Conservation (phyloP, 1,140 invertebrate species). For the Homarus americanus region DNA sequence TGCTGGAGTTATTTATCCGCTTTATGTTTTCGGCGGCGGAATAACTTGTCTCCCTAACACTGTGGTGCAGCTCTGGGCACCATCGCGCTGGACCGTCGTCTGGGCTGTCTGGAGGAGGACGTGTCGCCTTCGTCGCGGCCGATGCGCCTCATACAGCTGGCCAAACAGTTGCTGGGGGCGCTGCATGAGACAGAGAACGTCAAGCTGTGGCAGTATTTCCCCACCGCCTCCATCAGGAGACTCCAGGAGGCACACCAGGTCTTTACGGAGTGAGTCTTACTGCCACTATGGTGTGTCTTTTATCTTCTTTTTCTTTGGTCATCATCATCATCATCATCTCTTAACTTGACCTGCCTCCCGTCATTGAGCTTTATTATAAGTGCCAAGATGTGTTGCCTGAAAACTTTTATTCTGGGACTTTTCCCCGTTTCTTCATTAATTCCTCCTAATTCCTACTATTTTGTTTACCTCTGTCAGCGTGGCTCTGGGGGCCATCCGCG, state of each 20-base stretch:
- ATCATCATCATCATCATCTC: too few relatives aligned
- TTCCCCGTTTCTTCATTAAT: neutral
- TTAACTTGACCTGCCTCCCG: too few relatives aligned
- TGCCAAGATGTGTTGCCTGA: too few relatives aligned
- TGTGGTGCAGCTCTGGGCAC: slow-evolving; percentile 48
- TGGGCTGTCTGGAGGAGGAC: slow-evolving; percentile 11
- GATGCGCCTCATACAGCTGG: slow-evolving; percentile 31
- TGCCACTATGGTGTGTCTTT: neutral
- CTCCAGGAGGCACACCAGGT: slow-evolving; percentile 49
- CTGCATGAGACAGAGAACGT: slow-evolving; percentile 59
- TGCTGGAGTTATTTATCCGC: neutral
- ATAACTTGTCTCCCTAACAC: too few relatives aligned
- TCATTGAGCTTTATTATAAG: too few relatives aligned
- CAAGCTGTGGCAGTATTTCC: slow-evolving; percentile 66
- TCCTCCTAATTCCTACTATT: neutral
- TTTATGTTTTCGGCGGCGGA: neutral
- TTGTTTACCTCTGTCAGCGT: slow-evolving; percentile 14
- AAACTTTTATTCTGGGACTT: too few relatives aligned
- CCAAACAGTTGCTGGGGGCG: slow-evolving; percentile 44
- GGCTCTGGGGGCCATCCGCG: slow-evolving; percentile 46
- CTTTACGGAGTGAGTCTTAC: slow-evolving; percentile 46
- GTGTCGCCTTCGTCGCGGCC: neutral
- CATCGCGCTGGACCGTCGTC: slow-evolving; percentile 41
- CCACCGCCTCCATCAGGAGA: slow-evolving; percentile 47
- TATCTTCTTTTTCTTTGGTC: too few relatives aligned